A percentile compares a stretch with the other conserved stretches of the same genome.
Conservation (phyloP, 2,113 vertebrate species). For the Heterotis niloticus region DNA sequence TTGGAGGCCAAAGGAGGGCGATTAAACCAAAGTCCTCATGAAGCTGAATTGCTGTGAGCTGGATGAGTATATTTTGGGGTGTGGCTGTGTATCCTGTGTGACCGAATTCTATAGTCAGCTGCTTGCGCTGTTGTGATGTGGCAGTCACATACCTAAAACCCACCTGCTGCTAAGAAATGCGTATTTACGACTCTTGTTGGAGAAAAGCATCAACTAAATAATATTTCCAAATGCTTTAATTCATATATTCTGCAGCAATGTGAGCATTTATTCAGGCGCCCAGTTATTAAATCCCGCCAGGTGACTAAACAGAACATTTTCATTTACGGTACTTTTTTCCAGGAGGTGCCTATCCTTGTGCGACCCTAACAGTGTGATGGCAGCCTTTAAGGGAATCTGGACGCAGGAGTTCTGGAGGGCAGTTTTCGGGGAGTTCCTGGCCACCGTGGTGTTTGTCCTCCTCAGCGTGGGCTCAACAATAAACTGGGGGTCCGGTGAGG, state of each 20-base stretch:
- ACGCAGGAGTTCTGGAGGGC: conserved; percentile 95
- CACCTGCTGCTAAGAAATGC: too few relatives aligned
- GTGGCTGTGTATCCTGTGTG: too few relatives aligned
- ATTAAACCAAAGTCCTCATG: too few relatives aligned
- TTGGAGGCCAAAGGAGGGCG: too few relatives aligned
- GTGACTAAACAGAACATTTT: not conserved
- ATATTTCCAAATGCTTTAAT: not conserved
- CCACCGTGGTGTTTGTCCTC: conserved; percentile 87
- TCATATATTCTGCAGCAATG: not conserved
- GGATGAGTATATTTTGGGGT: too few relatives aligned
- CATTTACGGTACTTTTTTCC: conserved; percentile 32
- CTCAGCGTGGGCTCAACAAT: conserved; percentile 89
- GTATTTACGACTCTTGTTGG: too few relatives aligned
- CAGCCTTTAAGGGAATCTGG: conserved; percentile 91
- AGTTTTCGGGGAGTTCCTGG: conserved; percentile 84
- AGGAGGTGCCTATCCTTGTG: conserved; percentile 80
- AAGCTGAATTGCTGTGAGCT: too few relatives aligned
- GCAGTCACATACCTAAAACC: too few relatives aligned
- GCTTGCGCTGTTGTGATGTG: too few relatives aligned
- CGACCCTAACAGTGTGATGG: conserved; percentile 76
- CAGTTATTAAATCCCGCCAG: too few relatives aligned
- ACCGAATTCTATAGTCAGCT: too few relatives aligned
- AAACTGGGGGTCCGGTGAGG: conserved; percentile 75
- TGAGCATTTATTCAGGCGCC: not conserved
- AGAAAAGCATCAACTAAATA: too few relatives aligned